Evolutionary conservation across 1,140 invertebrate genomes (phyloP).

Genomic region (Caenorhabditis elegans): WBcel235 BX284606.5:9758501-9759000

Average conservation of each 20-base stretch:
- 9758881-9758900: background rate
- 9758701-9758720: conserved; percentile 33
- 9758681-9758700: conserved; percentile 41
- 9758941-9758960: conserved; percentile 21
- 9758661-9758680: conserved; percentile 14
- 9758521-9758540: conserved; percentile 20
- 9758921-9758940: background rate
- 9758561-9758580: background rate
- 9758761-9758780: conserved; percentile 46
- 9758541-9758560: background rate
- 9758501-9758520: conserved; percentile 10
- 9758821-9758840: no score
- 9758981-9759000: background rate
- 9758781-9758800: conserved; percentile 38
- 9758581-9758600: background rate
- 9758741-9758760: conserved; percentile 49
- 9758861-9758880: no score
- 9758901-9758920: background rate
- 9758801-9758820: no score
- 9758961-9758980: background rate
- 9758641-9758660: background rate
- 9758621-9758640: background rate
- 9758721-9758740: conserved; percentile 42
- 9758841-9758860: no score
- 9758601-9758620: background rate